Conservation (phyloP, 2,888 invertebrate species). For the Nomada ferruginata region DNA sequence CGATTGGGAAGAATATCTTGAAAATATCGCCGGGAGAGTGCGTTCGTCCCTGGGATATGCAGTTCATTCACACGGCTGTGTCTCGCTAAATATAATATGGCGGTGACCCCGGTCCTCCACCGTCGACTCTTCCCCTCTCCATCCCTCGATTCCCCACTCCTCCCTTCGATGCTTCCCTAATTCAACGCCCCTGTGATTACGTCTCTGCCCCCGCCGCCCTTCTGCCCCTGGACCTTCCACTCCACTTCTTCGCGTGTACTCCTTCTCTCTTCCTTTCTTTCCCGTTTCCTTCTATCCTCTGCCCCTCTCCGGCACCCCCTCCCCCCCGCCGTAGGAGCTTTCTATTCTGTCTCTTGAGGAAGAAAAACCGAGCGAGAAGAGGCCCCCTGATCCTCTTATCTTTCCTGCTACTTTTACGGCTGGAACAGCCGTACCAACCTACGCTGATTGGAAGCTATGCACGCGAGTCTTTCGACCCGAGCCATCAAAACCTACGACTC, state of each 20-base stretch:
- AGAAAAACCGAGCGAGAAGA: constrained; percentile 50
- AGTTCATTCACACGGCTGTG: constrained; percentile 82
- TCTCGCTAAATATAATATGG: constrained; percentile 82
- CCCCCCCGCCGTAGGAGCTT: constrained; percentile 16
- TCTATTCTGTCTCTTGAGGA: constrained; percentile 35
- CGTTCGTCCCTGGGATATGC: constrained; percentile 75
- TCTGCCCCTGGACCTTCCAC: constrained; percentile 34
- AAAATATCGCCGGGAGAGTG: constrained; percentile 45
- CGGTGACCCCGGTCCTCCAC: constrained; percentile 75
- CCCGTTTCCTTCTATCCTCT: constrained; percentile 12
- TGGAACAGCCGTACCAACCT: constrained; percentile 3
- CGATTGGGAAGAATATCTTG: not conserved
- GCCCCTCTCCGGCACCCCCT: not conserved
- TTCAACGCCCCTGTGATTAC: constrained; percentile 81
- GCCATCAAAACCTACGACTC: no score
- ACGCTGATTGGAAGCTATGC: not conserved
- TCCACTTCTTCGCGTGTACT: constrained; percentile 39
- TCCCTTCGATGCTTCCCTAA: constrained; percentile 73
- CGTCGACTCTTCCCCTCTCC: constrained; percentile 61
- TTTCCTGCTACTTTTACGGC: constrained; percentile 33
- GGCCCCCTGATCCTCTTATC: constrained; percentile 43
- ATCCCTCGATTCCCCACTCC: constrained; percentile 52
- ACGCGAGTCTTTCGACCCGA: not conserved
- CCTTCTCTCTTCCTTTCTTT: constrained; percentile 27
- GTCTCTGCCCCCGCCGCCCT: constrained; percentile 67